Percentiles rank a stretch among this genome's conserved stretches.
These are phyloP conservation scores for Lucifuga dentata DNA, from an alignment of 2,113 vertebrate species.

Conservation along the genomic window DNA sequence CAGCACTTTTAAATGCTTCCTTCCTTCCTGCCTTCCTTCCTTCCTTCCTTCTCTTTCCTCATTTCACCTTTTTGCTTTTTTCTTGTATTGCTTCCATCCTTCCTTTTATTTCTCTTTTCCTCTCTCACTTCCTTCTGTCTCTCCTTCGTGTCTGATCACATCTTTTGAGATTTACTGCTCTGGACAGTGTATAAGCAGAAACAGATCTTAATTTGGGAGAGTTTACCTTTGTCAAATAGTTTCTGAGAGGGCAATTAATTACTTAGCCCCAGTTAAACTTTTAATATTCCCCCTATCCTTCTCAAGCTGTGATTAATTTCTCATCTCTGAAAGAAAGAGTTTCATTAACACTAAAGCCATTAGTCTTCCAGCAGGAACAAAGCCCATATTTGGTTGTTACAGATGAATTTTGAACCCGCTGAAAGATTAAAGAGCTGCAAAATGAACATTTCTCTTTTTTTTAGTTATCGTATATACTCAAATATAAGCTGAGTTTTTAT, in stretches of 20 bases:
- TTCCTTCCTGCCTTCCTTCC: neutral
- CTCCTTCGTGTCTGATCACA: neutral
- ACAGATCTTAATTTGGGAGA: constrained; percentile 58
- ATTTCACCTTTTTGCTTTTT: neutral
- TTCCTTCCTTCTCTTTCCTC: neutral
- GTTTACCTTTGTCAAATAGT: constrained; percentile 76
- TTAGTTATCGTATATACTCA: too few relatives aligned
- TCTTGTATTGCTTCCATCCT: too few relatives aligned
- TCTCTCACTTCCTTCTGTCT: neutral
- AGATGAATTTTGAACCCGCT: constrained; percentile 69
- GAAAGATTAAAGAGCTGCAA: constrained; percentile 68
- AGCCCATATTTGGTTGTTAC: constrained; percentile 76
- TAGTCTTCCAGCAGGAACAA: constrained; percentile 79
- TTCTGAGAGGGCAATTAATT: constrained; percentile 74
- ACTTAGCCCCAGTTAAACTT: constrained; percentile 81
- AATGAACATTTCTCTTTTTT: constrained; percentile 73
- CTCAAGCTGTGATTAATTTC: constrained; percentile 83
- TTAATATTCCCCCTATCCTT: constrained; percentile 82
- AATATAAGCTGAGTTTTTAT: too few relatives aligned
- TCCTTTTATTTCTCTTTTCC: neutral
- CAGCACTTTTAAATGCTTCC: neutral
- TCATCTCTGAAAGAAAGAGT: constrained; percentile 77
- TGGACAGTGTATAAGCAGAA: constrained; percentile 57
- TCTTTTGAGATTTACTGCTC: constrained; percentile 22
- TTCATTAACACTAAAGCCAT: constrained; percentile 85